Base-by-base conservation (phyloP, 2,113 vertebrate genomes). In the Engystomops pustulosus region DNA sequence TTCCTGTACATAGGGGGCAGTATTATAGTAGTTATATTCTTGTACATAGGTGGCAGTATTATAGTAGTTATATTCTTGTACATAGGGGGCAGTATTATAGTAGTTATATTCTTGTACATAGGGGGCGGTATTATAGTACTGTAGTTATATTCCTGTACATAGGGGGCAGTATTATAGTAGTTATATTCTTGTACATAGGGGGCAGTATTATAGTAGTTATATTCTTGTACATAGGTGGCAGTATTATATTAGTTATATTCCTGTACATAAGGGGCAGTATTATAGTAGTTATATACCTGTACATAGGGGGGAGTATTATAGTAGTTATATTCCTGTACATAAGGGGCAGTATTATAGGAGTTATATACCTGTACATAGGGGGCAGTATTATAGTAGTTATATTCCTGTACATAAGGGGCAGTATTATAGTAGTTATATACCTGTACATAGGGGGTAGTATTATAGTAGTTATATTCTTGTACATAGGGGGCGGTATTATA, bases 111-210 rank as follows among this genome's bases (percentile, higher is more conserved):
- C 53, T 60, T 60, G 55, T 60, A 60, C n/a, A 65, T 32, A 32
- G 60, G 27, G 6, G 9, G 27, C 14, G 32, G 30, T 65, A 65
- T 34, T 65, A 65, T 32, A 65, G 15, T 15, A 65, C n/a, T n/a
- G n/a, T n/a, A n/a, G 60, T 18, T 60, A 60, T 60, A 60, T 27
- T 67, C 55, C 27, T 60, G 55, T 60, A 60, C 23, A 60, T 60
- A 60, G 55, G 55, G 2, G 6, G 30, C 15, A 67, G 30, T 34
- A 67, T 67, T 67, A 67, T 67, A 67, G 62, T 67, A 67, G 30
- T 67, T 67, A 67, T 36, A 67, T 67, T 67, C 62, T 65, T 65
- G 27, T 65, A 65, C 2, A 65, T 58, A 58, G 55, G 55, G n/a
- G 3, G 58, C 58, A 62, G 23, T 62, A 27, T 62, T 25, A 58